Conservation (phyloP, 2,888 invertebrate species). For the Willowsia nigromaculata region DNA sequence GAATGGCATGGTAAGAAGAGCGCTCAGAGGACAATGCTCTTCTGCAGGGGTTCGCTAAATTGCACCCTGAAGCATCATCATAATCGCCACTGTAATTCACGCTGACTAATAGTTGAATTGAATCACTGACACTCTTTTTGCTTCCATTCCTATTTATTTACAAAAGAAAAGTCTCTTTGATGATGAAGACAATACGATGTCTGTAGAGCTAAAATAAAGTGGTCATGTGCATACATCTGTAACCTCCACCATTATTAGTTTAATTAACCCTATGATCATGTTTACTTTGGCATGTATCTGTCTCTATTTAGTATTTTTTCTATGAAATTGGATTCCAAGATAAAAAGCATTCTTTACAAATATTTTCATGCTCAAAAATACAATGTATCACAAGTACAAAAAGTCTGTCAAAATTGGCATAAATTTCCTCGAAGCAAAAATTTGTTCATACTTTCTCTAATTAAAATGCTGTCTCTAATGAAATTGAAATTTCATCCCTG, state of each 20-base stretch:
- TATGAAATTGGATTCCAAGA: neutral
- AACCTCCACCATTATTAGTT: neutral
- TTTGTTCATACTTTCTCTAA: neutral
- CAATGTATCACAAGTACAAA: neutral
- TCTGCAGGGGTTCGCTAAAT: conserved; percentile 8
- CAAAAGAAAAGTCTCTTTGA: conserved; percentile 47
- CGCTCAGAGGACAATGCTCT: conserved; percentile 19
- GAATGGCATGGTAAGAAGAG: neutral
- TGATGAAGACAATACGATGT: neutral
- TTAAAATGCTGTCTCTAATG: neutral
- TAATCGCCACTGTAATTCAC: neutral
- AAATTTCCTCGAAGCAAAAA: neutral
- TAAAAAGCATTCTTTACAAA: neutral
- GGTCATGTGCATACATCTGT: conserved; percentile 4
- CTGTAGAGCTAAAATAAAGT: conserved; percentile 9
- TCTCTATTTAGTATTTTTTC: neutral
- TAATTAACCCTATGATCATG: conserved; percentile 29
- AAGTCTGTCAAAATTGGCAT: neutral
- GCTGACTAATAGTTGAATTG: too few relatives aligned
- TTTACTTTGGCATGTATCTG: neutral
- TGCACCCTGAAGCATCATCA: conserved; percentile 53
- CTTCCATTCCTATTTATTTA: conserved; percentile 13
- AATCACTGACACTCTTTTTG: neutral
- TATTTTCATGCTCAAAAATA: neutral
- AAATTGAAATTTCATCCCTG: neutral